Evolutionary conservation across 2,888 invertebrate species (phyloP), one percentile per base, ranked within the genome.

Genomic region (Luffia ferchaultella): DNA sequence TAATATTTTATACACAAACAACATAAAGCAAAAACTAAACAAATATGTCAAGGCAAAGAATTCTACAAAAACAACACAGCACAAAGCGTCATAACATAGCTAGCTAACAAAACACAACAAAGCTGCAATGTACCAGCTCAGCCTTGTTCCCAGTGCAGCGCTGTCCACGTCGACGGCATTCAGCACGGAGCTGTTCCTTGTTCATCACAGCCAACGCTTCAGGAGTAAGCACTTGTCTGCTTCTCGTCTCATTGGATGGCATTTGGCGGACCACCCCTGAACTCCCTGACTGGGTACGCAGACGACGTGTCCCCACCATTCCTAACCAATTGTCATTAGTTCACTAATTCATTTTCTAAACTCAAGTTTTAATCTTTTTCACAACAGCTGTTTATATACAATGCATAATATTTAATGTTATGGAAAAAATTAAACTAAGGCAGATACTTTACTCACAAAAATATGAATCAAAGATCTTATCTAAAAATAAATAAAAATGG

Each of bases 141-240:
- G 82, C 85, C 78, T 89, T 90, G 84, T 88, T 90, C 69, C 90
- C 90, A 57, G 87, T 84, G 46, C 88, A 86, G 68, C 89, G 89
- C 71, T 89, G 89, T 59, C 90, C 90, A 62, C 89, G 75, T 77
- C 88, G 88, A 60, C 89, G 83, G 82, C 89, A 89, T 69, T 90
- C 89, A 51, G 79, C 77, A 62, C 89, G 88, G 57, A 90, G 83
- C 68, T 90, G 89, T 66, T 90, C 89, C 83, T 90, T 90, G 65
- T 85, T 89, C 84, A 89, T 86, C 56, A 84, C 76, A 52, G 85
- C 80, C 66, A 89, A 75, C 63, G 84, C 76, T 62, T 85, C 84
- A 51, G 79, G 77, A 55, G 71, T 78, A 57, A 82, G 64, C 57
- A 67, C 78, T 62, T 82, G 79, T 55, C 77, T 77, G 50, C 72